Conservation (phyloP, 2,888 invertebrate genomes). For the Drosophila macrospina region DNA sequence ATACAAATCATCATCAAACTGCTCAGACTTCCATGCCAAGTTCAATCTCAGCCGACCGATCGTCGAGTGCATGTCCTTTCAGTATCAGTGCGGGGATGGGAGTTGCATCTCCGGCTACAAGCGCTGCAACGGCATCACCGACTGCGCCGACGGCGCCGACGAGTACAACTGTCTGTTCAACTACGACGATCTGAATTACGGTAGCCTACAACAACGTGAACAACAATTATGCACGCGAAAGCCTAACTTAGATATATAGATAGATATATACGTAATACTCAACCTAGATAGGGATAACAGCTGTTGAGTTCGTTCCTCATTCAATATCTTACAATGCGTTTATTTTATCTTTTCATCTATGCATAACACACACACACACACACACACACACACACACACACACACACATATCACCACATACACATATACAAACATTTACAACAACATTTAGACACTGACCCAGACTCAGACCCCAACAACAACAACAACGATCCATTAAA, state of each 20-base stretch:
- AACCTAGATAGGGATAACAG: not conserved
- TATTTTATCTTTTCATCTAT: constrained; percentile 47
- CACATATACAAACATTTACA: constrained; percentile 19
- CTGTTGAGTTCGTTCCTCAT: not conserved
- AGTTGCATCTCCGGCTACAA: constrained; percentile 88
- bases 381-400: constrained; percentile 14
- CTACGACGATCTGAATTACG: constrained; percentile 84
- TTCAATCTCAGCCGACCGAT: constrained; percentile 81
- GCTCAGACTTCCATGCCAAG: constrained; percentile 80
- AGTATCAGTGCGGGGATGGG: constrained; percentile 89
- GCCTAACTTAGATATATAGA: not conserved
- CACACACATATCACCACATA: constrained; percentile 13
- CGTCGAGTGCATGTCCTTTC: constrained; percentile 84
- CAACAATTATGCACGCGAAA: not conserved
- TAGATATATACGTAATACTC: not conserved
- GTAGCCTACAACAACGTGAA: constrained; percentile 59
- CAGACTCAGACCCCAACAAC: constrained; percentile 51
- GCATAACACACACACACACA: constrained; percentile 30
- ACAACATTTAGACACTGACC: constrained; percentile 47
- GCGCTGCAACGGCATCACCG: constrained; percentile 87
- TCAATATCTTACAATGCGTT: constrained; percentile 20
- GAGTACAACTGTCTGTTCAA: constrained; percentile 87
- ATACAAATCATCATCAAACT: constrained; percentile 7
- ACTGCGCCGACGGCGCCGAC: constrained; percentile 88
- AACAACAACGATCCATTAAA: constrained; percentile 63